These are phyloP conservation scores for Nesogale talazaci DNA, from an alignment of 2,113 vertebrate genomes.

Conservation along the genomic window DNA sequence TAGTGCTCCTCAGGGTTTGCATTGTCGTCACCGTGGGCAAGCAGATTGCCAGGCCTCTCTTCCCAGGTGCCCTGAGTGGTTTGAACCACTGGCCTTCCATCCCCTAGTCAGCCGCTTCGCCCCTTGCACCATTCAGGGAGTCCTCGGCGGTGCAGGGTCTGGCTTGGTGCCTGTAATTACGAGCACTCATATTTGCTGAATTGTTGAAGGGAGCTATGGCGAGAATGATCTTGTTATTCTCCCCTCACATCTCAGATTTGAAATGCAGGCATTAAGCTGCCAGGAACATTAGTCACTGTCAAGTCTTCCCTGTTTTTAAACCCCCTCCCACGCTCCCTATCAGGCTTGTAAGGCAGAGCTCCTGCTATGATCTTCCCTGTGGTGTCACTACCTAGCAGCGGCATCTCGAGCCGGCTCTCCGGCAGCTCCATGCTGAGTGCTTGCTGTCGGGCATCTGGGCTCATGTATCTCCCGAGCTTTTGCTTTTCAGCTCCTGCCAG, in stretches of 20 bases:
- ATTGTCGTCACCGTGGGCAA: neutral
- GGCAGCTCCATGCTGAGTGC: constrained; percentile 73
- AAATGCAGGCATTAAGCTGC: constrained; percentile 85
- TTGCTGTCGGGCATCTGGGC: constrained; percentile 73
- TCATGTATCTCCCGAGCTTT: constrained; percentile 58
- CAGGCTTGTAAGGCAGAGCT: constrained; percentile 84
- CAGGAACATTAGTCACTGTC: constrained; percentile 87
- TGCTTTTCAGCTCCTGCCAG: constrained; percentile 74
- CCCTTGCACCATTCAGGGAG: neutral
- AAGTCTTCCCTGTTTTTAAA: constrained; percentile 81
- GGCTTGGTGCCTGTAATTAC: neutral
- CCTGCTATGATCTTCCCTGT: constrained; percentile 88
- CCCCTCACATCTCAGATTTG: constrained; percentile 80
- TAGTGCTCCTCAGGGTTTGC: neutral
- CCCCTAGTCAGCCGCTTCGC: neutral
- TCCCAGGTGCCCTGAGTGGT: neutral
- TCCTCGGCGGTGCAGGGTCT: neutral
- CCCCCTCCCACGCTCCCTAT: constrained; percentile 82
- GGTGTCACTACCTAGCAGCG: constrained; percentile 83
- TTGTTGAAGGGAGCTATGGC: neutral
- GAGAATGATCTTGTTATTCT: constrained; percentile 61
- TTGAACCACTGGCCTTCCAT: neutral
- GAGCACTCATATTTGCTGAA: neutral
- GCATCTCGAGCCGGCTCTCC: constrained; percentile 81
- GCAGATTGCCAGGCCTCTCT: neutral